These are phyloP conservation scores for Telmatherina bonti DNA, from an alignment of 2,797 vertebrate genomes.

Conservation along the genomic window DNA sequence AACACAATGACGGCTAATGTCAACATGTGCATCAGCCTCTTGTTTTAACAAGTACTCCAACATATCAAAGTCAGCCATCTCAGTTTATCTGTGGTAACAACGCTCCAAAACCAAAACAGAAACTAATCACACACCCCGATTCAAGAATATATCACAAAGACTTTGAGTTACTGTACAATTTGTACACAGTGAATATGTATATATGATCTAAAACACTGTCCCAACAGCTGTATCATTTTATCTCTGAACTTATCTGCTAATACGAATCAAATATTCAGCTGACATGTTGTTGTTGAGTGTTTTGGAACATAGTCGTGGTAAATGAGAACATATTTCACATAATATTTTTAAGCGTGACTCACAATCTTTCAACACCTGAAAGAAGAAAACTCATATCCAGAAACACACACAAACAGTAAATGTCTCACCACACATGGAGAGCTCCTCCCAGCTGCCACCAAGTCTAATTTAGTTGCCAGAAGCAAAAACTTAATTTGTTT, in stretches of 20 bases:
- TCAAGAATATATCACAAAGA: constrained; percentile 31
- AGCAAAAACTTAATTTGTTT: constrained; percentile 29
- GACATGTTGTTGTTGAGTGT: constrained; percentile 53
- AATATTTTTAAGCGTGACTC: constrained; percentile 67
- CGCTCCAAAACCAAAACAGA: constrained; percentile 45
- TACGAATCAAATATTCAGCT: constrained; percentile 29
- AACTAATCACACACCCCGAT: constrained; percentile 31
- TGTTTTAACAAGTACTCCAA: constrained; percentile 68
- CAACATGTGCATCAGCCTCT: constrained; percentile 52
- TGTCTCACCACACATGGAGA: constrained; percentile 61
- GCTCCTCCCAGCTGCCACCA: constrained; percentile 55
- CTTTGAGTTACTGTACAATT: constrained; percentile 48
- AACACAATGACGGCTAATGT: constrained; percentile 62
- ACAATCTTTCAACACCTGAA: constrained; percentile 71
- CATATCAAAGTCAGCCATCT: constrained; percentile 65
- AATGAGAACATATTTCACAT: constrained; percentile 55
- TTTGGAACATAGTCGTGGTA: constrained; percentile 72
- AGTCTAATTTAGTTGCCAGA: constrained; percentile 45
- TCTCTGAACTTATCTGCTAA: constrained; percentile 31
- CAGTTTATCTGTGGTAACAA: constrained; percentile 58
- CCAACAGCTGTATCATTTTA: constrained; percentile 37
- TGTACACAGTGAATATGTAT: constrained; percentile 40
- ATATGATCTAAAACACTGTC: constrained; percentile 12
- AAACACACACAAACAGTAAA: constrained; percentile 48
- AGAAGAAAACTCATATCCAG: constrained; percentile 58